These are phyloP conservation scores for Melospiza georgiana DNA, from an alignment of 2,113 vertebrate genomes.

Conservation along the genomic window DNA sequence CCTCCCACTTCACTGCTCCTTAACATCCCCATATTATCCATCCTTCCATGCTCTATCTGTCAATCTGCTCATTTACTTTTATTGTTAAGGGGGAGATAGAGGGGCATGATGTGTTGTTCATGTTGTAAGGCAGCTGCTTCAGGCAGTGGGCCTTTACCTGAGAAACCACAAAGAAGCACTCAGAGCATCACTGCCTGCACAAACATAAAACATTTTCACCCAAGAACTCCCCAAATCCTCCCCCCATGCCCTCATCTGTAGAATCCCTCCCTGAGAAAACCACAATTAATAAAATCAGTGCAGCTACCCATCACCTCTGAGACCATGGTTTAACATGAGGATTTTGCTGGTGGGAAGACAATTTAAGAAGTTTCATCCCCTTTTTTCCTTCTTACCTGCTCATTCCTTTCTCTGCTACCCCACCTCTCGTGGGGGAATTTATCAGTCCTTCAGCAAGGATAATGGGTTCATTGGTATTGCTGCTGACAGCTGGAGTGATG, in stretches of 20 bases:
- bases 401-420: neutral
- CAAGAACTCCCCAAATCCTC: neutral
- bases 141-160: neutral
- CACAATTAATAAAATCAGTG: neutral
- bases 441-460: neutral
- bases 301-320: neutral
- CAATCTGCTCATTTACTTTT: neutral
- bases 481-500: slow-evolving; percentile 18
- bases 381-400: neutral
- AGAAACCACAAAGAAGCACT: neutral
- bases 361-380: neutral
- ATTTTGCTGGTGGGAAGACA: neutral
- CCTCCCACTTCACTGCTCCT: neutral
- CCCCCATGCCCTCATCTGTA: neutral
- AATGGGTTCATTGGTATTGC: neutral
- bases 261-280: neutral
- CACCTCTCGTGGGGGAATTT: neutral
- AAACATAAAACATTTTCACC: neutral
- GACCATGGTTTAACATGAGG: neutral
- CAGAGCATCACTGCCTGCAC: neutral
- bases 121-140: neutral
- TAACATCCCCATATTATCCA: neutral
- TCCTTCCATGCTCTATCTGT: neutral
- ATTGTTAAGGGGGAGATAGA: neutral
- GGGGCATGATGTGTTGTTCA: neutral